Percentiles rank a stretch among this genome's conserved stretches.
Evolutionary conservation across 2,113 vertebrate species (phyloP).

Genomic region (Halichoerus grypus): DNA sequence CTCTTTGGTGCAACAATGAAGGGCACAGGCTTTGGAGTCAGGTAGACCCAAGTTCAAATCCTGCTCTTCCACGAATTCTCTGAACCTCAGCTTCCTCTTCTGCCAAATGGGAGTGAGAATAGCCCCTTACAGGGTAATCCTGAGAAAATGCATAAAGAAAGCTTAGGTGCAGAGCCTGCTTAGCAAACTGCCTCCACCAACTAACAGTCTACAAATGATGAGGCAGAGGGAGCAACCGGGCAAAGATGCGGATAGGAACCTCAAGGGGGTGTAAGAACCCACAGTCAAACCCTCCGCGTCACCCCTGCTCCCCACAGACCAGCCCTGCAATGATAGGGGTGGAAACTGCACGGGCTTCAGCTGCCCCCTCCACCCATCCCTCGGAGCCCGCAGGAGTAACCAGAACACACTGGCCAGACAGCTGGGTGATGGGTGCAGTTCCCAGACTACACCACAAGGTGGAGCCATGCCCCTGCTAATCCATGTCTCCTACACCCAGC

Average conservation of each 20-base stretch:
- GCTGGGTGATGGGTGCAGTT: not conserved
- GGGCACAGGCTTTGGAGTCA: not conserved
- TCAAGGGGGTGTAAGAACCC: not conserved
- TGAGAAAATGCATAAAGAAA: not conserved
- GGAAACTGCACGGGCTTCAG: not conserved
- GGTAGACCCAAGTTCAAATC: not conserved
- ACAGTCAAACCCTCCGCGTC: not conserved
- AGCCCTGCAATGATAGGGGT: not conserved
- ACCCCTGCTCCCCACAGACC: too few relatives aligned
- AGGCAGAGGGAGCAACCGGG: not conserved
- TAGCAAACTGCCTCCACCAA: accelerated
- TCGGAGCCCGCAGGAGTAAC: accelerated
- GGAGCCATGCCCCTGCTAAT: not conserved
- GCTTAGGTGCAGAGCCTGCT: too few relatives aligned
- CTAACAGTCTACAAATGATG: not conserved
- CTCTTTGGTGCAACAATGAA: not conserved
- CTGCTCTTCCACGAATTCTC: not conserved
- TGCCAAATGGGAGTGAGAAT: not conserved
- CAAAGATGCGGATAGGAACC: not conserved
- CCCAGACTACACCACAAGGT: not conserved
- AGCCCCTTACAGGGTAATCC: not conserved
- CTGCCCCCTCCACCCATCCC: accelerated
- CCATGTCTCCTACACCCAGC: accelerated
- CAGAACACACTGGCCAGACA: not conserved
- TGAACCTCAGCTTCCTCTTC: not conserved